Base-by-base conservation (phyloP, 2,797 vertebrate species). In the Pseudochirops cupreus region DNA sequence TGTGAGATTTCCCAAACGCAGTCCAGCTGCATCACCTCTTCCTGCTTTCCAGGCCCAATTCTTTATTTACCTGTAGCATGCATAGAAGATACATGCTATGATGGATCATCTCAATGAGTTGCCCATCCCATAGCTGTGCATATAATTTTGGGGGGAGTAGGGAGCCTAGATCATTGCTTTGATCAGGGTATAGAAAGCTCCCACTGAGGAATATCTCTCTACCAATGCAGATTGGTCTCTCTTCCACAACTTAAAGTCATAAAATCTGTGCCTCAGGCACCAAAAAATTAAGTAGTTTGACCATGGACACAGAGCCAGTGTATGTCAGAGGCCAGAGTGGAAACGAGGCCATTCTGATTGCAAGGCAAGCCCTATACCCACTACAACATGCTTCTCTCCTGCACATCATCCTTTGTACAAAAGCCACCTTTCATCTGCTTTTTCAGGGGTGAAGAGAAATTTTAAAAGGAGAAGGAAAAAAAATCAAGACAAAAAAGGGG, bases 281-380 rank as follows among this genome's bases (percentile, higher is more conserved):
- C 4, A 9, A 87, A 87, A 87, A 10, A 46, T 46, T 87, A 87
- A 50, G 39, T 87, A 87, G 26, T 87, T 12, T 87, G 39, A 50
- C 74, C 39, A 6, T 74, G 62, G 14, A 87, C 62, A 56, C 56
- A 94, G 39, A 95, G 92, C 2, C 31, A 94, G 59, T 87, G 26
- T 50, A 26, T 74, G 62, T 74, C 74, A 87, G 24, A 87, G 39
- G 21, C 39, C 74, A 87, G 54, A 95, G 94, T 16, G 91, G 62
- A 94, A 91, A 21, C 29, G 9, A n/a, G 28, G 1, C 2, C 56
- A 57, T 55, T 62, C 62, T 92, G 62, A 92, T 39, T 96, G 18
- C 56, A 94, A 92, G 58, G 26, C 16, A 90, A 82, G 62, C 9
- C 16, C 24, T 91, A 13, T 10, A 56, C 62, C 89, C 54, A 89